Evolutionary conservation across 2,888 invertebrate genomes (phyloP), one percentile per base, ranked within the genome.

Genomic region (Nymphalis c-album): DNA sequence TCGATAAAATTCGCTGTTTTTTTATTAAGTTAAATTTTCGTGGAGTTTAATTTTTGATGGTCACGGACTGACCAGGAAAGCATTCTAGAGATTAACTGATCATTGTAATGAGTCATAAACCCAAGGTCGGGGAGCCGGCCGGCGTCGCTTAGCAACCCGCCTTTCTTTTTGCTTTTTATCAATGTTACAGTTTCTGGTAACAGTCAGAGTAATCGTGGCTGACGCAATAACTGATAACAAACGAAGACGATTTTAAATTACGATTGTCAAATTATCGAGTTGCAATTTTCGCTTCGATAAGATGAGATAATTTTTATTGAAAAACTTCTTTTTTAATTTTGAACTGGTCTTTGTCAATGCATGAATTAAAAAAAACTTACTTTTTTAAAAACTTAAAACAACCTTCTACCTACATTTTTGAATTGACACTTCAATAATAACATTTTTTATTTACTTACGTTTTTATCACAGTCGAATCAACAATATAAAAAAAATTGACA

Each of bases 61-160:
- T 55, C 26, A 55, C 31, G 74, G 60, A 60, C 40, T 51, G 71
- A 58, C 63, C 65, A 71, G 64, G 75, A 87, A 88, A 89, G 73
- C 40, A 13, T 40, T 40, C 40, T 55, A 16, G 26, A 53, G 26
- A 20, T 55, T 10, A 16, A 31, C 17, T 55, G 53, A 55, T 90
- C 90, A 88, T 78, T 40, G 77, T 35, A 40, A 57, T 57, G 55
- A 67, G 48, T 66, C 68, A 66, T 58, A 18, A 40, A 58, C 35
- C 55, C 90, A 89, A 90, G 90, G 90, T 88, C 90, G 77, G 74
- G 71, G 58, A 71, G 85, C 91, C 91, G 90, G 90, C 90, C 90
- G 91, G 90, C 86, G 69, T 74, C 69, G 80, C 85, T 74, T 86
- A 79, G 85, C 87, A 88, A 90, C 87, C 50, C 51, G 64, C 67